These are phyloP conservation scores for Epirrhoe tristata DNA, from an alignment of 2,888 invertebrate genomes.

Conservation along the genomic window DNA sequence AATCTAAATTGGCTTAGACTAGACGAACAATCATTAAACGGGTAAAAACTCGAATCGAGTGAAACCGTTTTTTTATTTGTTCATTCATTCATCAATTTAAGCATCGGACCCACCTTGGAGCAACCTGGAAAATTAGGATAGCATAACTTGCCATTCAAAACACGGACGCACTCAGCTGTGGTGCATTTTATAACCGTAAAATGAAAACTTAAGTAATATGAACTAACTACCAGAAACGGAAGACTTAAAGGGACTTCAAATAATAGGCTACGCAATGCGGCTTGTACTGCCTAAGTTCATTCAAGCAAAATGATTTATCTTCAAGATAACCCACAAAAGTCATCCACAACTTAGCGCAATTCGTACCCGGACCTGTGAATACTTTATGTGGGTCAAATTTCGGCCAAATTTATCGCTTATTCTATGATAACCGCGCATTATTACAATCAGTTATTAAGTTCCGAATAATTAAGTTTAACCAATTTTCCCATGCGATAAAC, in stretches of 20 bases:
- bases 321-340: slow-evolving; percentile 30
- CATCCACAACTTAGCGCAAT: slow-evolving; percentile 23
- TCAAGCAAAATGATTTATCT: slow-evolving; percentile 24
- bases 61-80: no score
- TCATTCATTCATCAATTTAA: no score
- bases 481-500: no score
- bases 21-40: neutral
- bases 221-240: neutral
- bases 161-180: no score
- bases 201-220: no score
- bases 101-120: no score
- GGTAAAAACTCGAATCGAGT: no score
- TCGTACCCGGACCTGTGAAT: slow-evolving; percentile 43
- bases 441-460: slow-evolving; percentile 43
- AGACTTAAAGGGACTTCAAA: neutral
- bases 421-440: slow-evolving; percentile 54
- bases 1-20: neutral
- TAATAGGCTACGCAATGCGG: neutral
- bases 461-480: no score
- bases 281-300: slow-evolving; percentile 8
- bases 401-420: slow-evolving; percentile 50
- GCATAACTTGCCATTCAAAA: no score
- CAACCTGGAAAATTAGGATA: no score
- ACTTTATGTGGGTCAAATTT: slow-evolving; percentile 57
- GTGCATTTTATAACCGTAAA: no score